Evolutionary conservation across 2,888 invertebrate species (phyloP).

Genomic region (Gasteruption jaculator): DNA sequence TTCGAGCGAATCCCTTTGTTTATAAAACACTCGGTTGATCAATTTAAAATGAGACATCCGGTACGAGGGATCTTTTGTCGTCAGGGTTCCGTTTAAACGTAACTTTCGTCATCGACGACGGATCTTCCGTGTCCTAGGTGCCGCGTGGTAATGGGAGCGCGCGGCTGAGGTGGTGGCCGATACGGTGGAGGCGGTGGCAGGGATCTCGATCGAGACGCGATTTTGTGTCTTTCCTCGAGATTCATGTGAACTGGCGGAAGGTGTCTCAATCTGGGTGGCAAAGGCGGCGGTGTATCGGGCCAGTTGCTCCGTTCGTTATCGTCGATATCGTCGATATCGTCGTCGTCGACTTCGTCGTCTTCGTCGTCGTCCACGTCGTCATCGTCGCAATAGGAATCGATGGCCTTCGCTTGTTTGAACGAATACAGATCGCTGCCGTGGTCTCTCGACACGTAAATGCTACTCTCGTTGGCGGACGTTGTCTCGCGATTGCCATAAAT

Average conservation of each 20-base stretch:
- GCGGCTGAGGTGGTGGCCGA: conserved; percentile 47
- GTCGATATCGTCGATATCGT: conserved; percentile 40
- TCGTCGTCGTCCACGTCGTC: conserved; percentile 49
- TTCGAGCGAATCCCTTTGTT: too few relatives aligned
- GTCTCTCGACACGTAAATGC: conserved; percentile 40
- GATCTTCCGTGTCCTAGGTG: conserved; percentile 46
- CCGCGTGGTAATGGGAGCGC: conserved; percentile 42
- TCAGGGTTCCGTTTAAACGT: too few relatives aligned
- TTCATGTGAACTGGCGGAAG: conserved; percentile 64
- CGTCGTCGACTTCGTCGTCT: conserved; percentile 45
- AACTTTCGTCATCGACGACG: conserved; percentile 48
- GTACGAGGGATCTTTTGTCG: too few relatives aligned
- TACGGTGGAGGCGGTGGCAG: conserved; percentile 48
- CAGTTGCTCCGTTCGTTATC: conserved; percentile 45
- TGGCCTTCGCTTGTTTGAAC: conserved; percentile 43
- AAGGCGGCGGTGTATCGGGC: conserved; percentile 58
- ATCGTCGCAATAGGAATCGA: conserved; percentile 50
- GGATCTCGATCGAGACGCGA: conserved; percentile 46
- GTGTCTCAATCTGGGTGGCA: conserved; percentile 61
- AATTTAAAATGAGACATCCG: too few relatives aligned
- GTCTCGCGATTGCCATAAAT: conserved; percentile 43
- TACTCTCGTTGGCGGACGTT: conserved; percentile 31
- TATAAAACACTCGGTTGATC: too few relatives aligned
- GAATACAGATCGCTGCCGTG: conserved; percentile 40
- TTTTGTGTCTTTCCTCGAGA: conserved; percentile 56